A percentile compares a stretch with the other conserved stretches of the same genome.
Conservation (phyloP, 2,113 vertebrate species). For the Zosterops borbonicus region DNA sequence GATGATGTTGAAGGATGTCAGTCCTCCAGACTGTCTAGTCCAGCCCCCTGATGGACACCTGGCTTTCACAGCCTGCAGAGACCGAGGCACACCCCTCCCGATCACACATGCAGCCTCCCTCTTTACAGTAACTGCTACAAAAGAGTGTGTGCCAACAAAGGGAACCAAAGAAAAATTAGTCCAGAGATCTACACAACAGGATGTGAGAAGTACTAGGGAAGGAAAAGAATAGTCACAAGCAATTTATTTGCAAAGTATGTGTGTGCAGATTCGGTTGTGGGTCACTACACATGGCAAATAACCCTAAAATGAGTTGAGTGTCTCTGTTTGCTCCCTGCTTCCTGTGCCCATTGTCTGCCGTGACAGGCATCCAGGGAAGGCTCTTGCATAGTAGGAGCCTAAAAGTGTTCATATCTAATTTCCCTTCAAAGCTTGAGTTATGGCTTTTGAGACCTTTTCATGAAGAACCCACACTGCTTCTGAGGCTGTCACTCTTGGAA, state of each 20-base stretch:
- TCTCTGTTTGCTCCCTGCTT: not conserved
- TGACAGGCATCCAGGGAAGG: not conserved
- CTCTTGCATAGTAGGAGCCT: not conserved
- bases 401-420: not conserved
- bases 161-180: not conserved
- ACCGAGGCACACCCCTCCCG: rapidly evolving
- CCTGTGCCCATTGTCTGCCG: not conserved
- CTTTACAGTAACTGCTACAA: not conserved
- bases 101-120: not conserved
- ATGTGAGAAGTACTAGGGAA: not conserved
- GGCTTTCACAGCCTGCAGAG: not conserved
- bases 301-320: not conserved
- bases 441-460: not conserved
- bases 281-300: not conserved
- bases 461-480: not conserved
- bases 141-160: not conserved
- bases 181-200: not conserved
- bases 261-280: not conserved
- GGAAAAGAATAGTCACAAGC: not conserved
- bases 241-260: not conserved
- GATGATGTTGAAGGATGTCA: not conserved
- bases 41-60: not conserved
- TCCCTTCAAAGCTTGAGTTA: not conserved
- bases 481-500: not conserved
- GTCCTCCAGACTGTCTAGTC: not conserved